A percentile compares a stretch with the other conserved stretches of the same genome.
Evolutionary conservation across 2,113 vertebrate species (phyloP).

Genomic region (Cairina moschata): DNA sequence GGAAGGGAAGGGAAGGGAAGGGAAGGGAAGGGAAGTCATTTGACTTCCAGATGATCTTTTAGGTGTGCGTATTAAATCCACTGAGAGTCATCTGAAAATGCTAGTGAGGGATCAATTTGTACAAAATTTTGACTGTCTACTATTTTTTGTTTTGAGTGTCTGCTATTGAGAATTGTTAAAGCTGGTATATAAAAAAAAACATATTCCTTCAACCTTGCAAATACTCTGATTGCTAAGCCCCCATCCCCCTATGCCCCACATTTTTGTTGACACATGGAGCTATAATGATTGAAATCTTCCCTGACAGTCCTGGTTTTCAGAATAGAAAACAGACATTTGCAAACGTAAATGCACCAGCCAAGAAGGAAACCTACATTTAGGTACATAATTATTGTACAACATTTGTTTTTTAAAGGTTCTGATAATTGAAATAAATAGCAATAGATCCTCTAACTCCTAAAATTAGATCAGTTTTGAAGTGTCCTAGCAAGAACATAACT

Average conservation of each 20-base stretch:
- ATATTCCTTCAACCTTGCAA: neutral
- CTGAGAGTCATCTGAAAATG: neutral
- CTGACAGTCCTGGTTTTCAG: neutral
- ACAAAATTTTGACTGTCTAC: neutral
- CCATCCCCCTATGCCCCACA: too few relatives aligned
- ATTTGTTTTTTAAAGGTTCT: neutral
- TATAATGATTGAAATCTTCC: neutral
- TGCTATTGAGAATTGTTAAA: neutral
- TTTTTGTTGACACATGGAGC: neutral
- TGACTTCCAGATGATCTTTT: neutral
- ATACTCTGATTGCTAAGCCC: neutral
- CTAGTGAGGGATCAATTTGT: accelerated
- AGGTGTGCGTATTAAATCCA: neutral
- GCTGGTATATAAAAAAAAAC: neutral
- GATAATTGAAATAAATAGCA: neutral
- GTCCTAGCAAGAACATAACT: neutral
- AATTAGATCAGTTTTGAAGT: neutral
- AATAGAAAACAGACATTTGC: neutral
- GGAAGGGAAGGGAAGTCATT: neutral
- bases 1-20: too few relatives aligned
- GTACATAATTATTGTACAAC: neutral
- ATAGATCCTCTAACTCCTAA: neutral
- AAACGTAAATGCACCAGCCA: neutral
- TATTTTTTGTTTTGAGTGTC: neutral
- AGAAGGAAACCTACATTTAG: neutral